Conservation (phyloP, 2,888 invertebrate genomes). For the Brachypalpus laphriformis region DNA sequence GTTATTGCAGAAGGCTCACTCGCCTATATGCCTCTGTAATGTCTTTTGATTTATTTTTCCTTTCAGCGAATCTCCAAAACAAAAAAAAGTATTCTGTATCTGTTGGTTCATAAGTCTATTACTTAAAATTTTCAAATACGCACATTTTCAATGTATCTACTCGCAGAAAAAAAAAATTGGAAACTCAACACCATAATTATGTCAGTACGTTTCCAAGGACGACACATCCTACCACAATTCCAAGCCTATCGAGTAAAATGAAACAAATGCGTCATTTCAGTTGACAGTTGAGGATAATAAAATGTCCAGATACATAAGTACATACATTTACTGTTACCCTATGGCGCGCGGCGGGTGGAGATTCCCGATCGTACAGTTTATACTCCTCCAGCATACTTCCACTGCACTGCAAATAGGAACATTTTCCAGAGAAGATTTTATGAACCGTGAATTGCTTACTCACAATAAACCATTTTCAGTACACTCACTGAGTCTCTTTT, state of each 20-base stretch:
- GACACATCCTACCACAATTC: not conserved
- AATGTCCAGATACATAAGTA: not conserved
- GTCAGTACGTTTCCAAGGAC: not conserved
- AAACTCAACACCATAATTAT: not conserved
- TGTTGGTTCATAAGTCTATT: too few species aligned
- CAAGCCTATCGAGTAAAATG: not conserved
- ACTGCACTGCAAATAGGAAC: not conserved
- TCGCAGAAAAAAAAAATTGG: too few species aligned
- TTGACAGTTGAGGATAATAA: constrained; percentile 30
- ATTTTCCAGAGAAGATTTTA: constrained; percentile 16
- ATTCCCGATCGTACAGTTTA: not conserved
- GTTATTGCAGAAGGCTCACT: too few species aligned
- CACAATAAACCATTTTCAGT: constrained; percentile 49
- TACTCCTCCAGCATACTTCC: not conserved
- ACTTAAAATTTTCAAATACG: too few species aligned
- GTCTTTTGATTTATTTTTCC: too few species aligned
- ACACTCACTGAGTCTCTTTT: not conserved
- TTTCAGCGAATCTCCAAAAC: too few species aligned
- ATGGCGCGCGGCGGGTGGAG: constrained; percentile 1
- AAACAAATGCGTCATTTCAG: constrained; percentile 6
- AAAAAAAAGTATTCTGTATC: too few species aligned
- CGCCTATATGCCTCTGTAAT: too few species aligned
- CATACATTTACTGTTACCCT: too few species aligned
- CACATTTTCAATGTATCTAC: too few species aligned
- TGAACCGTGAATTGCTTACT: constrained; percentile 39